Percentiles rank a stretch among this genome's conserved stretches.
Conservation (phyloP, 2,888 invertebrate species). For the Lasioglossum lativentre region DNA sequence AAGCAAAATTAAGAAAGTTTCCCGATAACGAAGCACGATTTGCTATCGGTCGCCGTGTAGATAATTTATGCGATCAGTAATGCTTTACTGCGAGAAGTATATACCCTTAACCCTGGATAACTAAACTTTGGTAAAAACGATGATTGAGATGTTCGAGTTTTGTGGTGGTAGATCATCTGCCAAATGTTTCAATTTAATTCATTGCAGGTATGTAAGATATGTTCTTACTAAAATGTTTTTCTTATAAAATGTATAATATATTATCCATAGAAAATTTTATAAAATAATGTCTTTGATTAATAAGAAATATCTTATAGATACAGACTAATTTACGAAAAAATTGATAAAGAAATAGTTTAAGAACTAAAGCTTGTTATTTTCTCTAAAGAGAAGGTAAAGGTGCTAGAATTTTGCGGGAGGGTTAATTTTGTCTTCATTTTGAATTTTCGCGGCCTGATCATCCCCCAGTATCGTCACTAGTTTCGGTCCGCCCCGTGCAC, state of each 20-base stretch:
- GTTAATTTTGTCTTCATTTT: neutral
- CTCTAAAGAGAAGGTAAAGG: neutral
- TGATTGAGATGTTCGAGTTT: neutral
- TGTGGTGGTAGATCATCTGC: no score
- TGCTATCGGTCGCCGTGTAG: neutral
- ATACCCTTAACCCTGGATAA: neutral
- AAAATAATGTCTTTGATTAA: no score
- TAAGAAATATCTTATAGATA: neutral
- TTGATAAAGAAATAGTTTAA: neutral
- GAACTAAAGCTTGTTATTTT: neutral
- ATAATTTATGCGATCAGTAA: neutral
- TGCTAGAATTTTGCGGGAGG: neutral
- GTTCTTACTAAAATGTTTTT: no score
- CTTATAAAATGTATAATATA: neutral
- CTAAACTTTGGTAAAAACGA: neutral
- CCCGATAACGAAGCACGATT: neutral
- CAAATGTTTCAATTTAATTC: no score
- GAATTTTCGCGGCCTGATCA: neutral
- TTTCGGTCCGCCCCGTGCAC: neutral
- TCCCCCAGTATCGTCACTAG: neutral
- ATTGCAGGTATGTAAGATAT: no score
- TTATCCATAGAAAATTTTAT: neutral
- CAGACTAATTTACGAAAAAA: neutral
- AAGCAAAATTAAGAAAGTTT: slow-evolving; percentile 10
- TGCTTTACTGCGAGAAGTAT: neutral